Base-by-base conservation (phyloP, 2,888 invertebrate species). In the Parapristionchus giblindavisi region DNA sequence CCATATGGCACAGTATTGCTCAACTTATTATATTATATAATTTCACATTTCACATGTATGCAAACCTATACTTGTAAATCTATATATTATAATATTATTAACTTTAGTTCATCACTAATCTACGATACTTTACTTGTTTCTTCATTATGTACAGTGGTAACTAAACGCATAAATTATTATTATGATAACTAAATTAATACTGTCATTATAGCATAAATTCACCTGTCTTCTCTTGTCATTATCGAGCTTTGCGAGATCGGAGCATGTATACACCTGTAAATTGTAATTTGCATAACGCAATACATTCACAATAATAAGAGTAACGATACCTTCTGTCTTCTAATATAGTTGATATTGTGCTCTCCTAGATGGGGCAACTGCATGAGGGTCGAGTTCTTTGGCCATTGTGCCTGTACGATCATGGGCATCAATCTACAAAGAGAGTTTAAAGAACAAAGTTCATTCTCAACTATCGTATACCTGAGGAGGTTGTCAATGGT, bases 331-430 rank as follows among this genome's bases (percentile, higher is more conserved):
- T 73, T 73, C 73, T 73, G 73, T 24, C 73, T 43, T 29, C 61
- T 60, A 24, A 58, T 43, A 36, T 73, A 73, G 48, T 61, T 61
- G 60, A 73, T 48, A 51, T 34, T 61, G 60, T 29, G 38, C 40
- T 90, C 89, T n/a, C 86, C 83, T 60, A 91, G 86, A 80, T 91
- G 90, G 2, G 91, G 91, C 72, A 91, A 85, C 89, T 99, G 99
- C 21, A 98, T 91, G 36, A 99, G 90, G 0, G 97, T 94, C 79
- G 94, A 95, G 89, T 95, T 95, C 88, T 92, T 93, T 86, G 96
- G 96, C 95, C 97, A 97, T 76, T 97, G 90, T 0, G 93, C 98
- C 91, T 99, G 99, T 3, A 98, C 94, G 76, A 97, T 92, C 94
- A 98, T 96, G 48, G 97, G 96, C 76, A 94, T 94, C 75, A 97